Evolutionary conservation across 30 jellyfish, hydroid and myxozoan species (phyloP), one percentile per base, ranked within the genome.

Genomic region (Hydra vulgaris): DNA sequence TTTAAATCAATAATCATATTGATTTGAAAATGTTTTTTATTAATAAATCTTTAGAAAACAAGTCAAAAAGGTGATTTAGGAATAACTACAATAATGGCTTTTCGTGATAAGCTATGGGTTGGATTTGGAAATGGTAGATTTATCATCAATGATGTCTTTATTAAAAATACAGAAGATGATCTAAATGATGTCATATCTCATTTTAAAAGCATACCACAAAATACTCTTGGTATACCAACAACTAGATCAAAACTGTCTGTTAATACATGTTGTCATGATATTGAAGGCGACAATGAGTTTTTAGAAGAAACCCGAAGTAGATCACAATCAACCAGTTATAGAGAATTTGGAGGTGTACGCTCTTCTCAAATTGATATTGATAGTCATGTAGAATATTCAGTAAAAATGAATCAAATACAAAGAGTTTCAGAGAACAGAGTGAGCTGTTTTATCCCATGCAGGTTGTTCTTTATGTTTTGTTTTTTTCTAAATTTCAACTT

Each of bases 41-140:
- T 12, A 40, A 40, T 40, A 40, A 40, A 40, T 3, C 12, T 40
- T 40, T 40, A 40, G 61, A 40, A 40, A 40, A 40, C 61, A 40
- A 40, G 61, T 12, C 12, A 5, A 40, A 40, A 40, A 40, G 61
- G 61, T 40, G 61, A 40, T 40, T 40, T 89, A 1, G 72, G 97
- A 70, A 86, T 91, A 55, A 92, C 98, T 7, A 83, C 96, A 23
- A 8, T 92, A 8, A 25, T 87, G 26, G 88, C 89, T 20, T 23
- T 90, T 40, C 79, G 84, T 8, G 80, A 81, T 77, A 95, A 92
- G 70, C 83, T 84, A 3, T 92, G 98, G 98, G 84, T 84, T 23
- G 98, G 96, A 67, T 89, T 83, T n/a, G 95, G 98, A 79, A 86
- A 86, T 74, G 98, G 98, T 26, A 87, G 96, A 23, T 92, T 92